Conservation (phyloP, 2,113 vertebrate genomes). For the cattle (Bos taurus) region DNA sequence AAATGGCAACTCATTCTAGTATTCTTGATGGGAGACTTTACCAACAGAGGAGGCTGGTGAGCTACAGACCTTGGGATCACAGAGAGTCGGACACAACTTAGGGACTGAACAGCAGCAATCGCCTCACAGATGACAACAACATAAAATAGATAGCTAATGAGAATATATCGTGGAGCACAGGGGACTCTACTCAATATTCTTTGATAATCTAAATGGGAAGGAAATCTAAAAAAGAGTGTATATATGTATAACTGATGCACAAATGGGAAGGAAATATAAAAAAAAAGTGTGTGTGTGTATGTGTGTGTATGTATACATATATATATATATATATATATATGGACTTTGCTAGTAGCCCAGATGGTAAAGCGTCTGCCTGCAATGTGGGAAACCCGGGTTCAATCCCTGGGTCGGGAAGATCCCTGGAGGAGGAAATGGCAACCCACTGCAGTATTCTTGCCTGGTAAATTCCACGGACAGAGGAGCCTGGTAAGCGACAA, state of each 20-base stretch:
- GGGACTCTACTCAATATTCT: background rate
- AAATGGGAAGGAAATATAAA: background rate
- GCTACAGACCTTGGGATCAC: background rate
- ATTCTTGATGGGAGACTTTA: background rate
- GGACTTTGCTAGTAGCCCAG: background rate
- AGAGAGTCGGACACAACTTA: background rate
- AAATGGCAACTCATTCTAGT: background rate
- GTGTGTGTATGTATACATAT: accelerated
- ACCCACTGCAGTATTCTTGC: background rate
- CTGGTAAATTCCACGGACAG: accelerated
- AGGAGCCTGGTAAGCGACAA: background rate
- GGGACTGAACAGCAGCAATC: background rate
- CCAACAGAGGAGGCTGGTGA: accelerated
- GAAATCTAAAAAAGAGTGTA: background rate
- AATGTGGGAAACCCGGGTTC: background rate
- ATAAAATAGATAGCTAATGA: background rate
- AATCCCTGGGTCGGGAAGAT: accelerated
- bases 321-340: accelerated
- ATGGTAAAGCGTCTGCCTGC: background rate
- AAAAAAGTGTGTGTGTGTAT: background rate
- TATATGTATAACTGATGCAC: background rate
- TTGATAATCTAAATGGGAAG: background rate
- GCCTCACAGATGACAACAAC: background rate
- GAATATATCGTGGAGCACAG: background rate
- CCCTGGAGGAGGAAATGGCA: background rate